Evolutionary conservation across 2,888 invertebrate species (phyloP).

Genomic region (Sthenelais limicola): DNA sequence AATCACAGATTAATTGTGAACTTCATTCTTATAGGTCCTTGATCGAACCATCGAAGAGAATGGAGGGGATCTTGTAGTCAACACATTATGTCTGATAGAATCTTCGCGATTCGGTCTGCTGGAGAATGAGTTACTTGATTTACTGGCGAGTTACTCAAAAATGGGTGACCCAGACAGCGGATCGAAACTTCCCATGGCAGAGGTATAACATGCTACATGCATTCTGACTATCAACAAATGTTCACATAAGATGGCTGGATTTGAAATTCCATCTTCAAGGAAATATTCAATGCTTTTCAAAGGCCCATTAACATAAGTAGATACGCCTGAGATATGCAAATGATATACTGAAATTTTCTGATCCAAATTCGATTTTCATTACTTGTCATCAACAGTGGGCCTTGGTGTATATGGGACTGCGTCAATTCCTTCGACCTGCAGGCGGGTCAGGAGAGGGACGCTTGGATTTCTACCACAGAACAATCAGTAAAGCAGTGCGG

Average conservation of each 20-base stretch:
- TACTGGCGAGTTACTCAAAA: constrained; percentile 51
- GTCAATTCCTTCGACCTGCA: constrained; percentile 54
- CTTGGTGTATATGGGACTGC: constrained; percentile 54
- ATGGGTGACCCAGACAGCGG: neutral
- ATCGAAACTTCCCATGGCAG: constrained; percentile 54
- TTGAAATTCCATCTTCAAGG: too few species aligned
- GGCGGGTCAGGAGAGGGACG: constrained; percentile 55
- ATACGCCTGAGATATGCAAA: too few species aligned
- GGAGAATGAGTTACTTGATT: constrained; percentile 54
- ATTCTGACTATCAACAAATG: too few species aligned
- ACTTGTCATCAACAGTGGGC: too few species aligned
- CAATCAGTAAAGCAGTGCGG: constrained; percentile 55
- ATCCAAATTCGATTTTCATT: too few species aligned
- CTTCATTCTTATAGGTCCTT: constrained; percentile 50
- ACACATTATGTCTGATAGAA: constrained; percentile 56
- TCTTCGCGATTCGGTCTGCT: constrained; percentile 55
- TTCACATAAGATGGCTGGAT: too few species aligned
- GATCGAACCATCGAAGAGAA: constrained; percentile 52
- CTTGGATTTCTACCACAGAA: constrained; percentile 56
- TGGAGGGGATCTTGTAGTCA: constrained; percentile 54
- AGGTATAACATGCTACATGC: too few species aligned
- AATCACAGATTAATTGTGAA: too few species aligned
- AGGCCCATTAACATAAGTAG: too few species aligned
- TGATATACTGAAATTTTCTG: too few species aligned
- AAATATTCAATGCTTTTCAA: too few species aligned